Conservation (phyloP, 1,140 invertebrate genomes). For the Agrypnia vestita region DNA sequence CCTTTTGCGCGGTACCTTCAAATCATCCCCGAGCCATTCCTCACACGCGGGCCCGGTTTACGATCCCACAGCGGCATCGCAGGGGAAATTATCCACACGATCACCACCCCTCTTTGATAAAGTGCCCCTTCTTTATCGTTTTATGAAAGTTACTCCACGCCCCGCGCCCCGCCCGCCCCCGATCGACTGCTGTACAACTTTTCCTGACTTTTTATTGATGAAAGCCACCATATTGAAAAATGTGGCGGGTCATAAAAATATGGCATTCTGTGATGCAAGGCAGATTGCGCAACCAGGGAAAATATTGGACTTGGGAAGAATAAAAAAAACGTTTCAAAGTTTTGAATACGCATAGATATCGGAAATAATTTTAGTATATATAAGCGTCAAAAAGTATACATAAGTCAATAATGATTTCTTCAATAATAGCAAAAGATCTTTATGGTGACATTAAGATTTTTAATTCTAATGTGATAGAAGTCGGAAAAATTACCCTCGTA, state of each 20-base stretch:
- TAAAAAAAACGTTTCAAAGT: too few species aligned
- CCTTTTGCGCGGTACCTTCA: neutral
- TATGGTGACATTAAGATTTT: too few species aligned
- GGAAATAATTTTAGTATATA: too few species aligned
- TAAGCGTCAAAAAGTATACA: too few species aligned
- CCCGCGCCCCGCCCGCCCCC: neutral
- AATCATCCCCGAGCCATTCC: neutral
- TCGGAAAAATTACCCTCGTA: too few species aligned
- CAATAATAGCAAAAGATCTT: too few species aligned
- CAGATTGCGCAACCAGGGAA: too few species aligned
- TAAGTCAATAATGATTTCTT: too few species aligned
- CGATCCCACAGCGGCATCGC: slow-evolving; percentile 47
- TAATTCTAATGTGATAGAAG: too few species aligned
- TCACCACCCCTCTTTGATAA: slow-evolving; percentile 54
- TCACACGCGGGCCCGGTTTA: slow-evolving; percentile 13
- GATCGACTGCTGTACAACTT: slow-evolving; percentile 11
- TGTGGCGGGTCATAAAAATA: neutral
- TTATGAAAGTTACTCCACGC: slow-evolving; percentile 45
- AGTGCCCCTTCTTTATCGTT: slow-evolving; percentile 55
- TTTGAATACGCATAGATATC: too few species aligned
- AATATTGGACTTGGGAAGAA: too few species aligned
- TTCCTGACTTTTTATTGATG: slow-evolving; percentile 30
- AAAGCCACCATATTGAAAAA: slow-evolving; percentile 15
- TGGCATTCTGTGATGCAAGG: too few species aligned
- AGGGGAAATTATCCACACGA: slow-evolving; percentile 57